These are phyloP conservation scores for Stictocephala bisonia DNA, from an alignment of 2,888 invertebrate species.

Conservation along the genomic window DNA sequence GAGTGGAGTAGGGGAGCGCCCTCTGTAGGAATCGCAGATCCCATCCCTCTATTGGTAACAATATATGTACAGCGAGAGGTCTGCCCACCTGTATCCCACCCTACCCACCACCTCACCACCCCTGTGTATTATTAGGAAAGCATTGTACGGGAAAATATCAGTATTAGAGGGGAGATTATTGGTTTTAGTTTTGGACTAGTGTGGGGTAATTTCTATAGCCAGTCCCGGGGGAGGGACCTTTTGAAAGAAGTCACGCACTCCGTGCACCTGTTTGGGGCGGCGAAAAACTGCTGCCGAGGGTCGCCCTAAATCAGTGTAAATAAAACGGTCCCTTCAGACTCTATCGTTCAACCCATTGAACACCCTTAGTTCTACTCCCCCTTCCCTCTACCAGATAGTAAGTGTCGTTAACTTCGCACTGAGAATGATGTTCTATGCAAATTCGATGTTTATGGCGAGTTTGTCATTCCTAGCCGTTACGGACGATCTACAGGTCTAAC, in stretches of 20 bases:
- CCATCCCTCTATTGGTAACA: slow-evolving; percentile 27
- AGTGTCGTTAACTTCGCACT: too few species aligned
- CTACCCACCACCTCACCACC: neutral
- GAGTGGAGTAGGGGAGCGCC: neutral
- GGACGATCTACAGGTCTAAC: too few species aligned
- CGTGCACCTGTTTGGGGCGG: slow-evolving; percentile 40
- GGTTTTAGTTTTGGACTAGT: slow-evolving; percentile 47
- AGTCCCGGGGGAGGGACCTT: slow-evolving; percentile 17
- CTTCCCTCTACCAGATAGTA: too few species aligned
- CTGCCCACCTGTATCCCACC: slow-evolving; percentile 13
- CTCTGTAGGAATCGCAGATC: slow-evolving; percentile 7
- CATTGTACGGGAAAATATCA: slow-evolving; percentile 39
- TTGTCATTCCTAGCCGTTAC: too few species aligned
- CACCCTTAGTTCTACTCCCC: too few species aligned
- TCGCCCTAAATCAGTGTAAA: slow-evolving; percentile 29
- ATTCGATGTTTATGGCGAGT: too few species aligned
- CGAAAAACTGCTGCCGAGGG: slow-evolving; percentile 4
- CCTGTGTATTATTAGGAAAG: slow-evolving; percentile 24
- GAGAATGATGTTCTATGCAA: too few species aligned
- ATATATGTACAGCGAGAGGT: slow-evolving; percentile 14
- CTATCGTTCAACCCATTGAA: slow-evolving; percentile 17
- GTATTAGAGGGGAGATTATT: slow-evolving; percentile 45
- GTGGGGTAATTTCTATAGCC: slow-evolving; percentile 42
- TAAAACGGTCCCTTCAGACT: slow-evolving; percentile 12
- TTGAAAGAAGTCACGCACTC: slow-evolving; percentile 40